A percentile compares a stretch with the other conserved stretches of the same genome.
phyloP scores from a whole-genome alignment of 2,888 invertebrate genomes.

The Andrena dorsata region DNA sequence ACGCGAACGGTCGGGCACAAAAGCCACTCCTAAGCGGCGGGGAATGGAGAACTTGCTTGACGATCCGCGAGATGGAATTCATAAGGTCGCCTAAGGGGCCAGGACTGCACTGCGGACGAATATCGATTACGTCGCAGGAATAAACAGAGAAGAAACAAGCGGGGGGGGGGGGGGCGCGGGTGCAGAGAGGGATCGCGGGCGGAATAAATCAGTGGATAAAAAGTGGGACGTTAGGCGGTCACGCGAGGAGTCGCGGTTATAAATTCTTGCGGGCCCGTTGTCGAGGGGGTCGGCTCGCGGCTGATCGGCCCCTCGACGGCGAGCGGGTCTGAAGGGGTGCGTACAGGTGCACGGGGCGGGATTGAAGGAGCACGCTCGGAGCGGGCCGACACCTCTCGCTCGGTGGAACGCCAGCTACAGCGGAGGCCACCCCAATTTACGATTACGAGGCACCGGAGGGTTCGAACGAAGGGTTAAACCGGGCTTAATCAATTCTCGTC shows the following conservation, averaged over 20 bases:
- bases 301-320: constrained; percentile 7
- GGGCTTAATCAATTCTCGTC: constrained; percentile 75
- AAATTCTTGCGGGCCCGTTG: constrained; percentile 15
- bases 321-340: constrained; percentile 6
- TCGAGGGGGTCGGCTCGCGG: constrained; percentile 20
- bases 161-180: not conserved
- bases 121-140: constrained; percentile 43
- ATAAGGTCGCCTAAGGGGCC: constrained; percentile 25
- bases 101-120: constrained; percentile 51
- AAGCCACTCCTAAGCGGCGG: too few species aligned
- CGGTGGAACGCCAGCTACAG: constrained; percentile 43
- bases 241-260: constrained; percentile 40
- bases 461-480: constrained; percentile 73
- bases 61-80: constrained; percentile 54
- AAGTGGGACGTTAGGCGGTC: constrained; percentile 39
- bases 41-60: constrained; percentile 17
- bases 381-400: constrained; percentile 47
- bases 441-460: constrained; percentile 73
- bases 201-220: constrained; percentile 44
- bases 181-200: not conserved
- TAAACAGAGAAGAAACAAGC: constrained; percentile 34
- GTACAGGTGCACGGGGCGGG: constrained; percentile 43
- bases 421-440: constrained; percentile 73
- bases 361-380: constrained; percentile 44
- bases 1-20: too few species aligned